These are phyloP conservation scores for Nannoperca obscura DNA, from an alignment of 2,797 vertebrate genomes.

Conservation along the genomic window DNA sequence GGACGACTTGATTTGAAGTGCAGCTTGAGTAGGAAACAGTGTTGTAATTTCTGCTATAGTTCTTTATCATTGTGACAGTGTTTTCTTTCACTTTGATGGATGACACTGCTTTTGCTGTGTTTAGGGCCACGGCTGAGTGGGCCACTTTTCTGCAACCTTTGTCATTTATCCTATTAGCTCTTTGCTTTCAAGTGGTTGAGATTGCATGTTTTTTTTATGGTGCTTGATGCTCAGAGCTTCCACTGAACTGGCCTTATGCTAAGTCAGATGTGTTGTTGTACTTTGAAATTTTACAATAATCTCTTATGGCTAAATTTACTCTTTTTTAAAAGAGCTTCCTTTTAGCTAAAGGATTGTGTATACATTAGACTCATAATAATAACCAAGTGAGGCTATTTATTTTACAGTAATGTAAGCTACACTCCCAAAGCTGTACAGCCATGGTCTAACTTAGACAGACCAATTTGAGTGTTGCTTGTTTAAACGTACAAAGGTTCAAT, in stretches of 20 bases:
- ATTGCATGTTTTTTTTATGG: constrained; percentile 23
- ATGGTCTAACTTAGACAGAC: not conserved
- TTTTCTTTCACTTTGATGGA: constrained; percentile 57
- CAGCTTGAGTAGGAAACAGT: constrained; percentile 29
- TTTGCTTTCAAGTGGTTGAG: constrained; percentile 38
- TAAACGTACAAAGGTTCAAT: not conserved
- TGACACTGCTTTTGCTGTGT: constrained; percentile 47
- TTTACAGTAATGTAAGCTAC: not conserved
- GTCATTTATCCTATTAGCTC: constrained; percentile 57
- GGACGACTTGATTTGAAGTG: constrained; percentile 59
- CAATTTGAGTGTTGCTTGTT: not conserved
- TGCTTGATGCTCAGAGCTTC: constrained; percentile 42
- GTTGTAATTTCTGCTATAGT: constrained; percentile 53
- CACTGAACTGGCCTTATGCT: not conserved
- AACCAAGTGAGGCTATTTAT: constrained; percentile 18
- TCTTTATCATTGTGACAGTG: constrained; percentile 60
- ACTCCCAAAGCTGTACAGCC: not conserved
- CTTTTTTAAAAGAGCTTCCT: not conserved
- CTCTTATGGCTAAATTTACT: constrained; percentile 17
- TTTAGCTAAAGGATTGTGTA: not conserved
- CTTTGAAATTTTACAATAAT: constrained; percentile 22
- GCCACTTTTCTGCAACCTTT: constrained; percentile 44
- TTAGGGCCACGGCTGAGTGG: constrained; percentile 46
- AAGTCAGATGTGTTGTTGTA: constrained; percentile 37
- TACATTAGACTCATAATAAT: constrained; percentile 16